Evolutionary conservation across 2,113 vertebrate species (phyloP), one percentile per base, ranked within the genome.

Genomic region (Turdus rufiventris): DNA sequence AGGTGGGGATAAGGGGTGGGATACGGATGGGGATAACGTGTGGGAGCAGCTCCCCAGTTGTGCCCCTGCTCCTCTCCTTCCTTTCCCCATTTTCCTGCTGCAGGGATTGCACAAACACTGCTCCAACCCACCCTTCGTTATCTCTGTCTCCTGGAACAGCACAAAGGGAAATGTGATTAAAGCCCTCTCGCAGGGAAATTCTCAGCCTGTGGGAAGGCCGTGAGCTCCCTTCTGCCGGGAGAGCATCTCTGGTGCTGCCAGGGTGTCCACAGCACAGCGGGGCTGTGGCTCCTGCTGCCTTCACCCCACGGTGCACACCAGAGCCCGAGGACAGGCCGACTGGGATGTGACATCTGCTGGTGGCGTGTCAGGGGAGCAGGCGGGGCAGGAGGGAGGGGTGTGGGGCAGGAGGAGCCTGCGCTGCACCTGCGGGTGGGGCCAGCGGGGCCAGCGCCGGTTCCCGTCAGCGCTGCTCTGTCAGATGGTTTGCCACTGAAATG

Each of bases 121-220:
- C 48, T 67, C 53, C 66, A 62, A 36, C 57, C 19, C 0, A 0
- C 53, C 31, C 24, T n/a, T 74, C 18, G 0, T 73, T 89, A 81
- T 91, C 90, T 66, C 88, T 87, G 73, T 63, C 51, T 87, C 38
- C 88, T 40, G 78, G 66, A 75, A 56, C 70, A 62, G 61, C 80
- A 63, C 85, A 29, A 57, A 85, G 57, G 43, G 28, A 88, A 92
- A 93, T 72, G 8, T 21, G 50, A 89, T 94, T 61, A 93, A 70
- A 93, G 18, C 20, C 51, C 43, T 42, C 38, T 62, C 0, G 0
- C 73, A 9, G 58, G 53, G 43, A 78, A 4, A 26, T 68, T 54
- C 48, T 25, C 54, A 61, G 82, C 36, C 45, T n/a, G 67, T 1
- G 0, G 63, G 26, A 65, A 65, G 63, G 72, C 31, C 36, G 2